Evolutionary conservation across 1,140 invertebrate species (phyloP).

Genomic region (Magallana gigas): DNA sequence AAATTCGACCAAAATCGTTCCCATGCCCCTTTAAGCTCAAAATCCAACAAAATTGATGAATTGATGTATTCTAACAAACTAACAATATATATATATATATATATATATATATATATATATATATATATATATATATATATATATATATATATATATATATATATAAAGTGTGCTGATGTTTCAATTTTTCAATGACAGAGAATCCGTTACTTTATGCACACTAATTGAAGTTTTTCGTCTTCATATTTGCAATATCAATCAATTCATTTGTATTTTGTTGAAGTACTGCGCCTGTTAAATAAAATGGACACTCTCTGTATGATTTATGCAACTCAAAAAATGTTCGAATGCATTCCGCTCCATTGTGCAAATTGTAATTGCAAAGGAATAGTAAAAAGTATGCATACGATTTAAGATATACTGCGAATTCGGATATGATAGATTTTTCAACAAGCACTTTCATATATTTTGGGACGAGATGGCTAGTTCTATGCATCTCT

Average conservation of each 20-base stretch:
- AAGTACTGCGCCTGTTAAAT: no score
- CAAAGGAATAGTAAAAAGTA: neutral
- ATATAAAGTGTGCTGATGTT: neutral
- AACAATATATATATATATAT: no score
- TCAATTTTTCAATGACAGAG: neutral
- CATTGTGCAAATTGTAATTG: neutral
- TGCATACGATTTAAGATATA: neutral
- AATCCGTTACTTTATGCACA: neutral
- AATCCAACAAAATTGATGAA: neutral
- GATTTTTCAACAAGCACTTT: neutral
- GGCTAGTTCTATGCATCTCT: neutral
- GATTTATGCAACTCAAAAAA: neutral
- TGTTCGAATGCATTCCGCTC: neutral
- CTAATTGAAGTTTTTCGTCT: neutral
- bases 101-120: no score
- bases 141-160: no score
- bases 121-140: no score
- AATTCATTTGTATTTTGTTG: neutral
- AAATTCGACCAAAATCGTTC: no score
- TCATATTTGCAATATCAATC: neutral
- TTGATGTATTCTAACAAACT: no score
- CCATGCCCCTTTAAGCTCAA: no score
- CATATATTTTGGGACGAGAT: neutral
- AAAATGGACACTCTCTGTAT: neutral
- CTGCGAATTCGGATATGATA: neutral